Conservation (phyloP, 2,113 vertebrate species). For the Nothocercus nigrocapillus region DNA sequence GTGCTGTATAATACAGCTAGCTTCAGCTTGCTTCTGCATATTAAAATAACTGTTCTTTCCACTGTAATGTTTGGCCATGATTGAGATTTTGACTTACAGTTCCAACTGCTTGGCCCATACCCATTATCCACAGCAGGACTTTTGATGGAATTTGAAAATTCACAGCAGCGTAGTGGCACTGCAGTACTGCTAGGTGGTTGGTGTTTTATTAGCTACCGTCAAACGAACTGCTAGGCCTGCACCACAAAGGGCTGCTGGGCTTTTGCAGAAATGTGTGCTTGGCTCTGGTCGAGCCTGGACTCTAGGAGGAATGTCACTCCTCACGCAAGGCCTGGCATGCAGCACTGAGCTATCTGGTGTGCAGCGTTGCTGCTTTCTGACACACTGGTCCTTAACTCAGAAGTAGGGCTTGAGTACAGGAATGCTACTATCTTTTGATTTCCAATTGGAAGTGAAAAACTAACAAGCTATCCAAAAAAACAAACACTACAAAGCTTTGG, state of each 20-base stretch:
- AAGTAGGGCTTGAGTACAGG: background rate
- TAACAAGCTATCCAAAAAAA: background rate
- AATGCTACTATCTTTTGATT: background rate
- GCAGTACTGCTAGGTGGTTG: background rate
- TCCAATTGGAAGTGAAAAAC: background rate
- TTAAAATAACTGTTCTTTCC: slow-evolving; percentile 44
- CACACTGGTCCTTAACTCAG: background rate
- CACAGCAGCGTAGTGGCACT: background rate
- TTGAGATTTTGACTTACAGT: slow-evolving; percentile 29
- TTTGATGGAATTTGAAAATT: slow-evolving; percentile 39
- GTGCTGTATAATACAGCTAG: background rate
- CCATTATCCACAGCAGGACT: slow-evolving; percentile 44
- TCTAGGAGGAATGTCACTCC: background rate
- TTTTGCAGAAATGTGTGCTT: background rate
- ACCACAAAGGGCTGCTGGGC: background rate
- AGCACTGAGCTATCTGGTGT: background rate
- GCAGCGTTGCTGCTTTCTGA: background rate
- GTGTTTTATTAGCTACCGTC: slow-evolving; percentile 36
- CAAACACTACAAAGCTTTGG: background rate
- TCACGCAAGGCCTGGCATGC: background rate
- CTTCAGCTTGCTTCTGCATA: slow-evolving; percentile 20
- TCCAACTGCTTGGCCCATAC: background rate
- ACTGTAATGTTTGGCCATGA: slow-evolving; percentile 5
- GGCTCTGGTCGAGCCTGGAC: background rate
- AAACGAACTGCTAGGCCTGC: background rate